Base-by-base conservation (phyloP, 2,888 invertebrate genomes). In the Eledone cirrhosa region DNA sequence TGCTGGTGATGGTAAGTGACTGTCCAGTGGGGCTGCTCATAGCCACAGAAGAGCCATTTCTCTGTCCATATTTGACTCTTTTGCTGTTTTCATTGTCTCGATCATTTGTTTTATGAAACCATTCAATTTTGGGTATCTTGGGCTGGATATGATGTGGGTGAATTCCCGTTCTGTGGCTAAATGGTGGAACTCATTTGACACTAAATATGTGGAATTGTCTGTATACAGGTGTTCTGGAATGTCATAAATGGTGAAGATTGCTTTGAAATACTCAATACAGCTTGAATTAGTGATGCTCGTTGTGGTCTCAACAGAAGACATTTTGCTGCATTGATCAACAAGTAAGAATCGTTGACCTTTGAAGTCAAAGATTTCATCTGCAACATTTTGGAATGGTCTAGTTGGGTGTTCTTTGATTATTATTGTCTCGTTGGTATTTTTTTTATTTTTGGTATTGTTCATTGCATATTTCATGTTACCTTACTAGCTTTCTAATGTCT, bases 1-100 rank as follows among this genome's bases (percentile, higher is more conserved):
- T 63, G 63, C 63, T 63, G 63, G 63, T 63, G 63, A 63, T 14
- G n/a, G 63, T 27, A 63, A n/a, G 63, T 16, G n/a, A 63, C 63
- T 63, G 63, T 33, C 33, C 33, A 33, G 8, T 33, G 33, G 33
- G 8, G 33, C 8, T 33, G 8, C 33, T 33, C 3, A 5, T 33
- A 5, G 33, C 5, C 33, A 33, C 8, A 33, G 33, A 33, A 33
- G 33, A 33, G 33, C 33, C 63, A 63, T 63, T 63, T 63, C 22
- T 3, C 27, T 22, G n/a, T 63, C 27, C n/a, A 63, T 22, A 13
- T n/a, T n/a, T 63, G 63, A n/a, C 1, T 63, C 22, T n/a, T 63
- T 63, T 63, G 63, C 63, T 16, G 16, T 63, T n/a, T 63, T 27
- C n/a, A 63, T 19, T 4, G n/a, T 63, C 13, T n/a, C n/a, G 16